These are phyloP conservation scores for Labeo rohita DNA, from an alignment of 2,113 vertebrate species.

Conservation along the genomic window DNA sequence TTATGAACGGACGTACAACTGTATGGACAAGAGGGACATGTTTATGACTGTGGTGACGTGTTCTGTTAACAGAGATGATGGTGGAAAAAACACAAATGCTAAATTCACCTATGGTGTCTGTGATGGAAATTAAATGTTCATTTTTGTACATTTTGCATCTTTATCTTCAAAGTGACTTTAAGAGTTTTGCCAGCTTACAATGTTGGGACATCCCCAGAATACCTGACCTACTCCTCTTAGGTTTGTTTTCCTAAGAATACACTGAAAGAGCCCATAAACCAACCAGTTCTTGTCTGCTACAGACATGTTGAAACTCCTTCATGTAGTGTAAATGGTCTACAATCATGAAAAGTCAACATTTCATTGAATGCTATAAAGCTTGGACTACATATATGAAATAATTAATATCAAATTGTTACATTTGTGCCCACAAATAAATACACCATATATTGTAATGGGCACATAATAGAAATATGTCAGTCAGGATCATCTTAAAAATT, in stretches of 20 bases:
- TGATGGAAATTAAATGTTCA: conserved; percentile 45
- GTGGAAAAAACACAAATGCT: neutral
- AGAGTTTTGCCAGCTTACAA: neutral
- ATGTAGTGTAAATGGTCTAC: no score
- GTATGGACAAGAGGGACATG: conserved; percentile 1
- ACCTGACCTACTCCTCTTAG: neutral
- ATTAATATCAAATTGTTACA: neutral
- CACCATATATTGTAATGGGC: neutral
- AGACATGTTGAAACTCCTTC: no score
- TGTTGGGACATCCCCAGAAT: neutral
- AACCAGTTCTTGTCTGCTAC: no score
- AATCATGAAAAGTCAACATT: no score
- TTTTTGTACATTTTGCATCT: conserved; percentile 8
- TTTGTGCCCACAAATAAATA: neutral
- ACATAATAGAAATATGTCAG: neutral
- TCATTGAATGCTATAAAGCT: neutral
- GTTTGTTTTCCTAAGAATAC: neutral
- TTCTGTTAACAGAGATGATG: neutral
- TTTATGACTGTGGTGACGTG: neutral
- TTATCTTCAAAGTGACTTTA: no score
- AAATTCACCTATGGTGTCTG: neutral
- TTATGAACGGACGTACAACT: neutral
- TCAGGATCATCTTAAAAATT: neutral
- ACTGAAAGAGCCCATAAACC: neutral
- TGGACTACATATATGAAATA: neutral